Base-by-base conservation (phyloP, 2,888 invertebrate species). In the Zhuqinia jingwanae region DNA sequence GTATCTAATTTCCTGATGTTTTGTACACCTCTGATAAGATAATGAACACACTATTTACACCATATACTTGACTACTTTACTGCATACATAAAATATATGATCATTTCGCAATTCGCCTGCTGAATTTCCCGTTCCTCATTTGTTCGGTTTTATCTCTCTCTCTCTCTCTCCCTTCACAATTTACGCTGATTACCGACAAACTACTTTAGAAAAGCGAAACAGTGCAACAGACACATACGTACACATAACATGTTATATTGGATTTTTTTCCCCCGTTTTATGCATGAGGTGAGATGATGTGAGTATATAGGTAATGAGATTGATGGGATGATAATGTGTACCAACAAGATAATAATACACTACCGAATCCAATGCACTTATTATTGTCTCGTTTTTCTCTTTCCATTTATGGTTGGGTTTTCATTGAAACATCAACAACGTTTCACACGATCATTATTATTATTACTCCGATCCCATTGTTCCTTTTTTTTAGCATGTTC, bases 381-480 rank as follows among this genome's bases (percentile, higher is more conserved):
- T 15, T n/a, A 22, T 60, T 3, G 1, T 13, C 0, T 6, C 22
- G 1, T 22, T 22, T 22, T 60, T 60, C 15, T 60, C 27, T 60
- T 1, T 30, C 13, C 25, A 17, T 22, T 22, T 56, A 56, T 22
- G 56, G 56, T 6, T 56, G 22, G 22, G 22, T 56, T 17, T 13
- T 68, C 45, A 22, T 45, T 68, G 20, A 68, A 45, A 36, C 36
- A 36, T 36, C 36, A 36, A 68, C 68, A 68, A 68, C 68, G n/a
- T 68, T 68, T 68, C 68, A 68, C 68, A 45, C 68, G 68, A 42
- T 68, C 20, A 68, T 68, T 68, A 68, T 42, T 68, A 68, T 45
- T 45, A 11, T 20, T 20, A 36, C 17, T 8, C n/a, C 25, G 15
- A 22, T 68, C 13, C 42, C 45, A 68, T 68, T 68, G 68, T 68